A percentile compares a stretch with the other conserved stretches of the same genome.
These are phyloP conservation scores for Cryptomyrus ogoouensis DNA, from an alignment of 2,113 vertebrate species.

Conservation along the genomic window DNA sequence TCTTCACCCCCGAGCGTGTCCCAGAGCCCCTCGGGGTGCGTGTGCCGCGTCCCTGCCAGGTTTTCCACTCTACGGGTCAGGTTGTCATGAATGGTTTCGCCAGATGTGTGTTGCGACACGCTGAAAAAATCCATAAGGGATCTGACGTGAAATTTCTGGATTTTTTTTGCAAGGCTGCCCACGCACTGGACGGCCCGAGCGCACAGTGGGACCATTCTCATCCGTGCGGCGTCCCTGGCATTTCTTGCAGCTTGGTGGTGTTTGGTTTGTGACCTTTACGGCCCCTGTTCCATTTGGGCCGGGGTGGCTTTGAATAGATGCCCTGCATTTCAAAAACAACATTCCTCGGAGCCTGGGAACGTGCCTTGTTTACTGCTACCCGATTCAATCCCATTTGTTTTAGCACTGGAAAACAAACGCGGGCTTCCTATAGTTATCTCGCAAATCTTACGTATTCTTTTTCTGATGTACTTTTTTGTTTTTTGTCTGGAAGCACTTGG, in stretches of 20 bases:
- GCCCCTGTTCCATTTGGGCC: neutral
- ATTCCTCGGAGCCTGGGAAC: slow-evolving; percentile 24
- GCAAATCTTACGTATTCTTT: slow-evolving; percentile 31
- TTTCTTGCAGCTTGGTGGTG: neutral
- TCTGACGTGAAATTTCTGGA: neutral
- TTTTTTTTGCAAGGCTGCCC: neutral
- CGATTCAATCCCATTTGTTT: slow-evolving; percentile 31
- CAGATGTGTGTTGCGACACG: neutral
- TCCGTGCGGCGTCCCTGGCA: neutral
- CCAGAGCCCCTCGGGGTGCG: neutral
- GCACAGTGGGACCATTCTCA: neutral
- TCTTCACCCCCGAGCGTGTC: neutral
- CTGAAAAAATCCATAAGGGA: neutral
- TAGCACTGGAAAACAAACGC: slow-evolving; percentile 35
- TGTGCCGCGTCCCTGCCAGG: neutral
- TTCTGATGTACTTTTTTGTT: slow-evolving; percentile 22
- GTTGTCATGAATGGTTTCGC: neutral
- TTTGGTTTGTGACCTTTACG: neutral
- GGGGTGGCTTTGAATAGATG: slow-evolving; percentile 1
- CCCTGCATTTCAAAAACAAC: slow-evolving; percentile 19
- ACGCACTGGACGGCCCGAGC: neutral
- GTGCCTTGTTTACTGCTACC: slow-evolving; percentile 17
- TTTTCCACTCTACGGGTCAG: neutral
- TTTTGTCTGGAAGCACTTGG: slow-evolving; percentile 5
- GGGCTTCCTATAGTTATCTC: slow-evolving; percentile 37